phyloP scores from a whole-genome alignment of 2,113 vertebrate genomes.

The Myocastor coypus region DNA sequence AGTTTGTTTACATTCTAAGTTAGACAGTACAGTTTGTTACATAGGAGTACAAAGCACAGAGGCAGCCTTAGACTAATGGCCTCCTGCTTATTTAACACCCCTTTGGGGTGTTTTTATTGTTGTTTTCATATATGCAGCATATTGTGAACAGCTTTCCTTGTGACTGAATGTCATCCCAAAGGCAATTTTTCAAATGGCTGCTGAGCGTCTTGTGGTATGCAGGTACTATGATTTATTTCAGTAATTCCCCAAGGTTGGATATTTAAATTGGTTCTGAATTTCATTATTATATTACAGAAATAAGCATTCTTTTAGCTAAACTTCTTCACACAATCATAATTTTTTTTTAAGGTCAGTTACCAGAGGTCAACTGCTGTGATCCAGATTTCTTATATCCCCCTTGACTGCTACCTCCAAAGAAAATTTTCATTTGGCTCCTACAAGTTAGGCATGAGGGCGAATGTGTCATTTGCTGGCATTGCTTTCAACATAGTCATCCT shows the following conservation, averaged over 20 bases:
- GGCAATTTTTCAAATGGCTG: slow-evolving; percentile 8
- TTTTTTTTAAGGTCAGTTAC: background rate
- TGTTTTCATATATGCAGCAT: background rate
- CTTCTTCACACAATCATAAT: background rate
- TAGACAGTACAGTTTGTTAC: background rate
- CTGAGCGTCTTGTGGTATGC: accelerated
- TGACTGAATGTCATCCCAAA: background rate
- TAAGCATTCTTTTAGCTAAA: background rate
- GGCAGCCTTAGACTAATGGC: background rate
- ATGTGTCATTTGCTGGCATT: background rate
- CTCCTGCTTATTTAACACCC: slow-evolving; percentile 34
- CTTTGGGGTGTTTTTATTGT: slow-evolving; percentile 22
- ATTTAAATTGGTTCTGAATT: slow-evolving; percentile 6
- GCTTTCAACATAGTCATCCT: background rate
- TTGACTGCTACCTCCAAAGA: background rate
- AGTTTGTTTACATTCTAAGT: background rate
- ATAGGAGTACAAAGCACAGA: background rate
- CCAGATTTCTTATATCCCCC: background rate
- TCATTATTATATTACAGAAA: slow-evolving; percentile 33
- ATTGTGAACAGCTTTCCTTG: slow-evolving; percentile 11
- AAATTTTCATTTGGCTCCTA: background rate
- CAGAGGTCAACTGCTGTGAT: background rate
- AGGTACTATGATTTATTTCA: slow-evolving; percentile 32
- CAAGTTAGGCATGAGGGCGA: background rate
- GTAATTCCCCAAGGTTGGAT: background rate